phyloP scores from a whole-genome alignment of 2,113 vertebrate genomes.

The Neopipo cinnamomea region DNA sequence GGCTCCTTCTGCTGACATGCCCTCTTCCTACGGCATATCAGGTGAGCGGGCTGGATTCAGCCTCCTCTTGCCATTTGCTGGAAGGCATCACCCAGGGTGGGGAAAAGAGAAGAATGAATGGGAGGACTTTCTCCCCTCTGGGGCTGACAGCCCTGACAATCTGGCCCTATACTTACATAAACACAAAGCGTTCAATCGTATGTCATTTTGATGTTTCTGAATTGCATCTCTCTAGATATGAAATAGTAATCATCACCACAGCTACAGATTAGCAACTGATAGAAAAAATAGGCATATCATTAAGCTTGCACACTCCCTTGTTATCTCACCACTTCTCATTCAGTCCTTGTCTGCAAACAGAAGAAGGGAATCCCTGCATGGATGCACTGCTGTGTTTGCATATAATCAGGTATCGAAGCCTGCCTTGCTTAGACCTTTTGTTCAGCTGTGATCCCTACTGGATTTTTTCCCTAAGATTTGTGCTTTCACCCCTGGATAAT shows the following conservation, averaged over 20 bases:
- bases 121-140: background rate
- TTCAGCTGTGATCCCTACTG: background rate
- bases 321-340: constrained; percentile 39
- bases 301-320: background rate
- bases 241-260: constrained; percentile 37
- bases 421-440: constrained; percentile 26
- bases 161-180: background rate
- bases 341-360: constrained; percentile 11
- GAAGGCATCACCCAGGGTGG: background rate
- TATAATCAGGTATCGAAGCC: constrained; percentile 8
- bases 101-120: background rate
- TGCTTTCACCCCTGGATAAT: constrained; percentile 12
- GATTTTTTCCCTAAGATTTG: background rate
- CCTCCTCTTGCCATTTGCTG: background rate
- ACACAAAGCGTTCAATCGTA: background rate
- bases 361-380: constrained; percentile 27
- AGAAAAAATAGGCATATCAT: constrained; percentile 41
- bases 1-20: rapidly evolving
- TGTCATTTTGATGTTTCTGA: constrained; percentile 21
- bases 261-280: constrained; percentile 36
- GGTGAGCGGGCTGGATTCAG: background rate
- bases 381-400: background rate
- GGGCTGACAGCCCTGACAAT: background rate
- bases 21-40: background rate
- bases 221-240: constrained; percentile 34